A percentile compares a stretch with the other conserved stretches of the same genome.
phyloP scores from a whole-genome alignment of 1,140 invertebrate genomes.

The Papilio machaon region DNA sequence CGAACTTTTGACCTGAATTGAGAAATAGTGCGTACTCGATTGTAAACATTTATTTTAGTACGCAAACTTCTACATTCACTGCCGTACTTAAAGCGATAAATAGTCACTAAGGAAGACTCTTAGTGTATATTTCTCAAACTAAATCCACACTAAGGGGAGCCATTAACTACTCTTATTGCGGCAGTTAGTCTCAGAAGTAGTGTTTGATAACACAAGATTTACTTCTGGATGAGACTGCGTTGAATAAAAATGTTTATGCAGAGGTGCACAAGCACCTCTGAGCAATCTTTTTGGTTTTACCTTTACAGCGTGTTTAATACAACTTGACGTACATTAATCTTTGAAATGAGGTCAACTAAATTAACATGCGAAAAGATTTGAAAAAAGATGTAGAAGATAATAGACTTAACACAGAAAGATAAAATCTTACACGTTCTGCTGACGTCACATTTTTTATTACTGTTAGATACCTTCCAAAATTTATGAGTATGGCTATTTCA shows the following conservation, averaged over 20 bases:
- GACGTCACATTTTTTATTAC: neutral
- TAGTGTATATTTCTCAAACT: no score
- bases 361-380: neutral
- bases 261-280: no score
- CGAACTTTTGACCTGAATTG: constrained; percentile 28
- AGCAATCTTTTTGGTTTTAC: neutral
- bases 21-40: neutral
- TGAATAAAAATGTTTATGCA: neutral
- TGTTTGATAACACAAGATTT: neutral
- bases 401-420: neutral
- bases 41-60: neutral
- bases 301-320: neutral
- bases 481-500: neutral
- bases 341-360: neutral
- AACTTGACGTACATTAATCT: neutral
- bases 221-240: neutral
- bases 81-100: no score
- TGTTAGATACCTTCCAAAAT: neutral
- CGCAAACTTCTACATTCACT: no score
- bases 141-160: no score
- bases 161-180: neutral
- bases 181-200: neutral
- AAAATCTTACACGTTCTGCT: neutral
- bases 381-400: constrained; percentile 14
- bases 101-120: no score